These are phyloP conservation scores for Calliphora vicina DNA, from an alignment of 1,140 invertebrate genomes.

Conservation along the genomic window DNA sequence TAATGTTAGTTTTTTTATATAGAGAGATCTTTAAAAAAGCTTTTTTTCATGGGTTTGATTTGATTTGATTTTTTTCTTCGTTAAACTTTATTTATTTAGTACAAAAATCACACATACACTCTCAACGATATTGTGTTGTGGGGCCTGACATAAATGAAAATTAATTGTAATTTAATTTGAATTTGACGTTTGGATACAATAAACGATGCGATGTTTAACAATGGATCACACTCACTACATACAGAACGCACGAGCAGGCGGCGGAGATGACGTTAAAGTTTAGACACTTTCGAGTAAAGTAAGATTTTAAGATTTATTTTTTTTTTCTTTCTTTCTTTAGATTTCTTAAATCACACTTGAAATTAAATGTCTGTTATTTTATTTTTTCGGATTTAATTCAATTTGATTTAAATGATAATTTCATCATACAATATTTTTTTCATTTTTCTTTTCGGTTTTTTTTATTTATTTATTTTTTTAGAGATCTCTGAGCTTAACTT, in stretches of 20 bases:
- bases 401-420: constrained; percentile 48
- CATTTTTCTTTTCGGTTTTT: not conserved
- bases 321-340: not conserved
- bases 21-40: too few species aligned
- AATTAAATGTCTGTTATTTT: constrained; percentile 56
- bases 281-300: not conserved
- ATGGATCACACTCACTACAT: not conserved
- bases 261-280: constrained; percentile 39
- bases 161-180: constrained; percentile 30
- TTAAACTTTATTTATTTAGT: not conserved
- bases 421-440: not conserved
- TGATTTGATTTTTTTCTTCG: not conserved
- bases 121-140: too few species aligned
- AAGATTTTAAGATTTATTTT: not conserved
- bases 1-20: too few species aligned
- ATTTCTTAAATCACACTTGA: constrained; percentile 43
- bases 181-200: not conserved
- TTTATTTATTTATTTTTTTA: not conserved
- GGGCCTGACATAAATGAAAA: constrained; percentile 19
- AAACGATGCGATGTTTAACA: not conserved
- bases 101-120: too few species aligned
- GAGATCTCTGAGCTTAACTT: not conserved
- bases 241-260: not conserved
- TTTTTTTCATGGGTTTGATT: too few species aligned
- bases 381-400: constrained; percentile 56